Evolutionary conservation across 2,797 vertebrate genomes (phyloP).

Genomic region (Syndactyla subalaris): DNA sequence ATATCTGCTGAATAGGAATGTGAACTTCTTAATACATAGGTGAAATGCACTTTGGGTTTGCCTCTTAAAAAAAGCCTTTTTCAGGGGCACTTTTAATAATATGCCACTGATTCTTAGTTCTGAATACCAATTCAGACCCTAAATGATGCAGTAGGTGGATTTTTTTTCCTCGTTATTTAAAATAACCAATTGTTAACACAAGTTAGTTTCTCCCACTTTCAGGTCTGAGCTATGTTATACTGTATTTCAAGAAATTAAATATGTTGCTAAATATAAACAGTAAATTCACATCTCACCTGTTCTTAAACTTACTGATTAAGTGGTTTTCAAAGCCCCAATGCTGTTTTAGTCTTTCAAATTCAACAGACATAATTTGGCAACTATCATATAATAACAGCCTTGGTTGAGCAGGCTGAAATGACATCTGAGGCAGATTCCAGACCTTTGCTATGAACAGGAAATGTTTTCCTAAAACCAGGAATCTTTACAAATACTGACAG

Average conservation of each 20-base stretch:
- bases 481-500: neutral
- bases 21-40: neutral
- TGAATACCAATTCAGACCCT: slow-evolving; percentile 26
- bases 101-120: neutral
- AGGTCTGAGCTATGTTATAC: neutral
- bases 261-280: neutral
- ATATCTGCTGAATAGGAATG: neutral
- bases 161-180: slow-evolving; percentile 20
- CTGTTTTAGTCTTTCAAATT: neutral
- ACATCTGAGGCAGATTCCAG: neutral
- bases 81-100: neutral
- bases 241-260: slow-evolving; percentile 9
- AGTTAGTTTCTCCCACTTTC: slow-evolving; percentile 5
- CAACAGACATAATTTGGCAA: neutral
- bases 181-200: slow-evolving; percentile 26
- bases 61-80: neutral
- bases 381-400: neutral
- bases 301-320: neutral
- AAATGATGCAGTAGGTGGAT: slow-evolving; percentile 2
- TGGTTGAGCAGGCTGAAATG: slow-evolving; percentile 4
- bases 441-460: neutral
- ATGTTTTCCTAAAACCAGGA: neutral
- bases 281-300: neutral
- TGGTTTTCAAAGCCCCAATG: neutral
- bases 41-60: neutral